These are phyloP conservation scores for Pangasianodon gigas DNA, from an alignment of 2,113 vertebrate species.

Conservation along the genomic window DNA sequence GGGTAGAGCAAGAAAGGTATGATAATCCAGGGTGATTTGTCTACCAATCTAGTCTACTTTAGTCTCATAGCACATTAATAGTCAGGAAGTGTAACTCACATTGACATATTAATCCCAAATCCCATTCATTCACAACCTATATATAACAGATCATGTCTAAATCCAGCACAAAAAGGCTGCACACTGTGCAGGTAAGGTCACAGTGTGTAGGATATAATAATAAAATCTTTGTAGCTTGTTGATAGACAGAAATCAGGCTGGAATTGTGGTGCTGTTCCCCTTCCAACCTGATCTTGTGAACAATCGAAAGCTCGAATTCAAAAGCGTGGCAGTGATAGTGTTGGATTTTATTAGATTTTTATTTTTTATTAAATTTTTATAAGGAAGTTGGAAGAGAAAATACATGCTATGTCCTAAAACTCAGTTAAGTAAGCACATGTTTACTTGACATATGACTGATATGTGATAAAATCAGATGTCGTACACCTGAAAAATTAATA, in stretches of 20 bases:
- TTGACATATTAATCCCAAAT: background rate
- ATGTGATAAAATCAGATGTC: background rate
- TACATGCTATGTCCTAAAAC: background rate
- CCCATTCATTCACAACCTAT: background rate
- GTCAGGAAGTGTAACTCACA: background rate
- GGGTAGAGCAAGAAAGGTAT: constrained; percentile 13
- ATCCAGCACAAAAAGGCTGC: background rate
- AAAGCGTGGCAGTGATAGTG: background rate
- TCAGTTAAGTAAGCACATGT: background rate
- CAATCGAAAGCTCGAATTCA: background rate
- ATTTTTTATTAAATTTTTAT: background rate
- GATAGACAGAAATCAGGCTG: background rate
- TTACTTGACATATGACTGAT: background rate
- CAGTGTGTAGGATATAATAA: background rate
- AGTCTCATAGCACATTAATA: background rate
- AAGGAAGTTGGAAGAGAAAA: background rate
- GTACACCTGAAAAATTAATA: background rate
- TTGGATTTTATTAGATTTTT: background rate
- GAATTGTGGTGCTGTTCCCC: background rate
- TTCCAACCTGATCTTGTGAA: background rate
- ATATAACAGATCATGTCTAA: background rate
- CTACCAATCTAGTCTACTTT: background rate
- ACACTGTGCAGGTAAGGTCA: background rate
- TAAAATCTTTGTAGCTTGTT: background rate
- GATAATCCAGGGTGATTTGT: constrained; percentile 22